Evolutionary conservation across 2,888 invertebrate genomes (phyloP).

Genomic region (Conomelus anceps): DNA sequence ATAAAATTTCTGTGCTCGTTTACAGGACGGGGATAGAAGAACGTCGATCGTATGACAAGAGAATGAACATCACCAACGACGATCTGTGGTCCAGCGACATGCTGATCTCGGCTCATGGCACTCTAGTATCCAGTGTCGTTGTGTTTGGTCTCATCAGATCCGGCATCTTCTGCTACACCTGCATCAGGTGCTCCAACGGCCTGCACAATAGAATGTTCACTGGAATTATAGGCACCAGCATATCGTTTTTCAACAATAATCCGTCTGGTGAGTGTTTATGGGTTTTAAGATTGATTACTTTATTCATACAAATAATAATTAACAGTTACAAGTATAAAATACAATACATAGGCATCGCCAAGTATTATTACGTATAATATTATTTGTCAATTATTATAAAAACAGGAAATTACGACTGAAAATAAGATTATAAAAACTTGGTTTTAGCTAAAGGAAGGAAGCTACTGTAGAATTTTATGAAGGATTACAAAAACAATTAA

Average conservation of each 20-base stretch:
- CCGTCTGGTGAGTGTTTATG: conserved; percentile 57
- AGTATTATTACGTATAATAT: too few relatives aligned
- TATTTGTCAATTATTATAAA: background rate
- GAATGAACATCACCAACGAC: background rate
- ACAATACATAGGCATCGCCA: too few relatives aligned
- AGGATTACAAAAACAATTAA: too few relatives aligned
- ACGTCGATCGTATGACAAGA: background rate
- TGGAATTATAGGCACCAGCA: conserved; percentile 64
- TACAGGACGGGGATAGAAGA: conserved; percentile 18
- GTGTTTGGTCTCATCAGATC: conserved; percentile 46
- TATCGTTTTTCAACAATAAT: conserved; percentile 78
- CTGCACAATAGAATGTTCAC: conserved; percentile 75
- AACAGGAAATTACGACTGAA: too few relatives aligned
- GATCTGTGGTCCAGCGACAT: conserved; percentile 16
- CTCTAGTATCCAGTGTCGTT: conserved; percentile 21
- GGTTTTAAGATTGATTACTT: background rate
- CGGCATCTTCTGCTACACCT: conserved; percentile 62
- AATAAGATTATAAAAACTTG: too few relatives aligned
- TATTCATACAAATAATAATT: too few relatives aligned
- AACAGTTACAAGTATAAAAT: too few relatives aligned
- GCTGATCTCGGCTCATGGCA: conserved; percentile 10
- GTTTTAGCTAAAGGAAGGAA: too few relatives aligned
- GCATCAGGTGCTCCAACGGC: conserved; percentile 65
- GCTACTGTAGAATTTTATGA: too few relatives aligned
- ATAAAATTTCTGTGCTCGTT: background rate